These are phyloP conservation scores for Phylloscopus whistleri DNA, from an alignment of 2,113 vertebrate species.

Conservation along the genomic window DNA sequence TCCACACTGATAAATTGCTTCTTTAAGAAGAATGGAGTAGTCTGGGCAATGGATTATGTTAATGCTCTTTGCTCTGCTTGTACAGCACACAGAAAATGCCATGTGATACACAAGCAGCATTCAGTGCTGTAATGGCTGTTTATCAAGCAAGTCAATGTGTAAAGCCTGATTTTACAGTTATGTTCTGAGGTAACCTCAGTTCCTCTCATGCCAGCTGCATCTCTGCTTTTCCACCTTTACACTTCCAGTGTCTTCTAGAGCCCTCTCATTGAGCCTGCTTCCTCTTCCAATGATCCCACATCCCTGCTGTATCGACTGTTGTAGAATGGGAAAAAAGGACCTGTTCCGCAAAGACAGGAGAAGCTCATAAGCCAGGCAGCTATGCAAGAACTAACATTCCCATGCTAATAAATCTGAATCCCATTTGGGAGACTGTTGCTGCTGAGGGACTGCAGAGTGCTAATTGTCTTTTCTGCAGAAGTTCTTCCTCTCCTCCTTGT, in stretches of 20 bases:
- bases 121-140: background rate
- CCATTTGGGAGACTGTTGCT: background rate
- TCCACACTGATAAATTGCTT: background rate
- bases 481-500: background rate
- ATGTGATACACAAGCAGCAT: background rate
- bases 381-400: background rate
- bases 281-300: background rate
- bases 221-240: background rate
- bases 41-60: background rate
- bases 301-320: background rate
- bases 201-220: background rate
- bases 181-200: background rate
- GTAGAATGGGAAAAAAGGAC: background rate
- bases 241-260: background rate
- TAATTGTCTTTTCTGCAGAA: background rate
- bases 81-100: background rate
- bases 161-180: background rate
- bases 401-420: background rate
- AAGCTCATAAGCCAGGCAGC: background rate
- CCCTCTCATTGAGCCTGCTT: background rate
- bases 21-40: background rate
- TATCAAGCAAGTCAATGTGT: background rate
- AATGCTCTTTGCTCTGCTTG: background rate
- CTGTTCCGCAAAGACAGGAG: background rate
- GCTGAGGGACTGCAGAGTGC: background rate